Evolutionary conservation across 2,797 vertebrate genomes (phyloP).

Genomic region (Dromococcyx pavoninus): DNA sequence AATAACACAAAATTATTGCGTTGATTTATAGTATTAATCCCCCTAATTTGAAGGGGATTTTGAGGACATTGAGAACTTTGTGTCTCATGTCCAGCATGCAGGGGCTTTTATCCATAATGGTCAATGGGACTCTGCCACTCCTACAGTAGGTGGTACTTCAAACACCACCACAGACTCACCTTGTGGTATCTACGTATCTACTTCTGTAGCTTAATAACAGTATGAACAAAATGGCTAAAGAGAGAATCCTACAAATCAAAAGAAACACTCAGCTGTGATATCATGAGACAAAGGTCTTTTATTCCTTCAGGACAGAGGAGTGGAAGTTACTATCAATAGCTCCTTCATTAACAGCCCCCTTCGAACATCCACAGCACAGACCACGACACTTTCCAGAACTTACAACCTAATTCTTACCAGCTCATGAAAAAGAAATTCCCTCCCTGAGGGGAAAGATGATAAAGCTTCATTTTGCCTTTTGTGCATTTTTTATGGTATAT

Average conservation of each 20-base stretch:
- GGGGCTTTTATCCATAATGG: not conserved
- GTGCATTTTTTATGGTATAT: not conserved
- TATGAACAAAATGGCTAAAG: not conserved
- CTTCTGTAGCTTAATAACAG: not conserved
- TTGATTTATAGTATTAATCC: not conserved
- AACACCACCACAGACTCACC: not conserved
- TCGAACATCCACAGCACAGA: not conserved
- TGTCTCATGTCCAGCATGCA: not conserved
- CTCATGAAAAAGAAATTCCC: not conserved
- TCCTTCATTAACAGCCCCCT: not conserved
- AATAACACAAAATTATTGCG: not conserved
- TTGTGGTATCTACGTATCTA: accelerated
- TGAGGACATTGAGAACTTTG: not conserved
- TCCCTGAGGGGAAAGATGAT: not conserved
- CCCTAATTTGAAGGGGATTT: not conserved
- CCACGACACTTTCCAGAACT: not conserved
- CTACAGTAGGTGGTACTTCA: not conserved
- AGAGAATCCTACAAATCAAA: not conserved
- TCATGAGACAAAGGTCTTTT: not conserved
- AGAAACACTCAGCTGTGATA: not conserved
- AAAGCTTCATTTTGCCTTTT: not conserved
- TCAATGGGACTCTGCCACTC: not conserved
- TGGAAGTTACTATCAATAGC: not conserved
- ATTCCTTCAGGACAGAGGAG: not conserved
- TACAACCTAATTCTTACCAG: not conserved